phyloP scores from a whole-genome alignment of 1,140 invertebrate species.

The Drosophila simulans region DNA sequence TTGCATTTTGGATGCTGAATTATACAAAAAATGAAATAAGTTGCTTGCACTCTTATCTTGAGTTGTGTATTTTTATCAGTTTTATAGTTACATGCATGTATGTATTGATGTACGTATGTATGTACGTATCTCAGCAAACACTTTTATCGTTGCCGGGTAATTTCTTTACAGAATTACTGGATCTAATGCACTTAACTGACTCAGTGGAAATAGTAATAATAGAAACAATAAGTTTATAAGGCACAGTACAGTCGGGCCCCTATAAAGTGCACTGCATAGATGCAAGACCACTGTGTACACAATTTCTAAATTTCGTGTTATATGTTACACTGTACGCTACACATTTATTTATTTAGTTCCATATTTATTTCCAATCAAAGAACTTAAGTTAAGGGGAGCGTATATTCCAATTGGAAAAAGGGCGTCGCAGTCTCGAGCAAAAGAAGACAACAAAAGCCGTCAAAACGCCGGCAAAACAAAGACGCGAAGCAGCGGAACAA shows the following conservation, averaged over 20 bases:
- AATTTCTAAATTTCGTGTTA: too few relatives aligned
- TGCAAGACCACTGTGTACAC: too few relatives aligned
- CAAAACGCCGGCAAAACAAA: slow-evolving; percentile 78
- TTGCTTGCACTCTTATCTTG: background rate
- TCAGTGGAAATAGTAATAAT: too few relatives aligned
- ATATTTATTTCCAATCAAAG: background rate
- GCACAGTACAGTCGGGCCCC: background rate
- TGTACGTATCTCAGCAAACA: background rate
- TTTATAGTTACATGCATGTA: background rate
- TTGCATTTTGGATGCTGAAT: too few relatives aligned
- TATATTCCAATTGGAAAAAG: slow-evolving; percentile 65
- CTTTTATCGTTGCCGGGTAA: background rate
- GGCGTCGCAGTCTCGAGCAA: slow-evolving; percentile 56
- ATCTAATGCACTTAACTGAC: background rate
- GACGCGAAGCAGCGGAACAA: slow-evolving; percentile 64
- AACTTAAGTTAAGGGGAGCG: background rate
- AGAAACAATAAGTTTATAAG: background rate
- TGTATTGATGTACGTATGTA: background rate
- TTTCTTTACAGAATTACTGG: background rate
- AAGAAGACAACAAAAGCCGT: slow-evolving; percentile 29
- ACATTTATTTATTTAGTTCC: background rate
- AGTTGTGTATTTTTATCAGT: slow-evolving; percentile 5
- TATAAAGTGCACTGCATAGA: background rate
- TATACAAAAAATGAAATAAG: too few relatives aligned
- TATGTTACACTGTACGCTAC: too few relatives aligned